Evolutionary conservation across 2,888 invertebrate species (phyloP).

Genomic region (Theodoxus fluviatilis): DNA sequence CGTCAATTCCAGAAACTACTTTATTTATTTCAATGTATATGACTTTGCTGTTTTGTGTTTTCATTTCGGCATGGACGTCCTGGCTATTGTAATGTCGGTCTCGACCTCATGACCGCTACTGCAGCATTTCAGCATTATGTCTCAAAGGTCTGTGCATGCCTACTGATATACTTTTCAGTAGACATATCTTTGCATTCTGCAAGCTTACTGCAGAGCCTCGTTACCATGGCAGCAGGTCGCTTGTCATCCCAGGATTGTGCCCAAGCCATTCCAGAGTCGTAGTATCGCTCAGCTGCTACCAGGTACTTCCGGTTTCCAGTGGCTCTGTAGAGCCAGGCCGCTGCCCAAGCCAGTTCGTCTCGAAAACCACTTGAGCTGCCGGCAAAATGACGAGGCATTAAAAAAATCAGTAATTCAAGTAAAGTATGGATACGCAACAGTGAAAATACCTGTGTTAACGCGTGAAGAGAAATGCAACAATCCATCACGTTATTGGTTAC

Average conservation of each 20-base stretch:
- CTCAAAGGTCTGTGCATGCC: no score
- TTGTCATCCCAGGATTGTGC: constrained; percentile 55
- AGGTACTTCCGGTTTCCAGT: constrained; percentile 46
- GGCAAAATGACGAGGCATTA: neutral
- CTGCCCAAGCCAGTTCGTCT: constrained; percentile 56
- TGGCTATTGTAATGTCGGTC: no score
- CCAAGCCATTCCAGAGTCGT: constrained; percentile 36
- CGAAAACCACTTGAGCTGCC: constrained; percentile 40
- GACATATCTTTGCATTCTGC: neutral
- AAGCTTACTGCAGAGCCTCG: neutral
- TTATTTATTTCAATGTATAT: no score
- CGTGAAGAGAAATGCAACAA: no score
- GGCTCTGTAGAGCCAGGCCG: constrained; percentile 54
- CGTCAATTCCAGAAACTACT: no score
- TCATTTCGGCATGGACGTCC: no score
- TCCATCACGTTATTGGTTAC: no score
- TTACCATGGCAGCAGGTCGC: constrained; percentile 45
- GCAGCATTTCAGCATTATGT: no score
- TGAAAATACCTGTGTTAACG: no score
- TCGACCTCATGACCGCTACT: no score
- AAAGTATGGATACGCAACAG: neutral
- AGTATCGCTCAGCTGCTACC: constrained; percentile 39
- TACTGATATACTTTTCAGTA: neutral
- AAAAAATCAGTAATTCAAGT: neutral
- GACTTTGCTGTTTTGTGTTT: no score